Percentiles rank a stretch among this genome's conserved stretches.
Conservation (phyloP, 2,113 vertebrate genomes). For the Scolopax mira region DNA sequence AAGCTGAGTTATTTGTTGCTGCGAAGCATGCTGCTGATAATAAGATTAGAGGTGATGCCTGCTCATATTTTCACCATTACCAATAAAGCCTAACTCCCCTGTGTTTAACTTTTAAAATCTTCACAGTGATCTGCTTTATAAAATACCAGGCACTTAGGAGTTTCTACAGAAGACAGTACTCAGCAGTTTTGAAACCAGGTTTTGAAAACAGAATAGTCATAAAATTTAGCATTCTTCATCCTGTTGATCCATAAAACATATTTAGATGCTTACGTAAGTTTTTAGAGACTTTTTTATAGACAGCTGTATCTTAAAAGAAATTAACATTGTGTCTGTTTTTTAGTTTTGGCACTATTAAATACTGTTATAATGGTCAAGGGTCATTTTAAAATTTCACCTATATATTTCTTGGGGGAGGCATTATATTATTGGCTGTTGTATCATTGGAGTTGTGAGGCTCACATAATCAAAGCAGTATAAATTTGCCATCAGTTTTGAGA, state of each 20-base stretch:
- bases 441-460: neutral
- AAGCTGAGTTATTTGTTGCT: neutral
- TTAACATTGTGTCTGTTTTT: neutral
- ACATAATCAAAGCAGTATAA: neutral
- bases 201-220: neutral
- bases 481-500: neutral
- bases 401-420: accelerated
- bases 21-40: neutral
- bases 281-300: neutral
- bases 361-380: neutral
- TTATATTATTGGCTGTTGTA: neutral
- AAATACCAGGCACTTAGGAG: neutral
- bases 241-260: neutral
- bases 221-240: neutral
- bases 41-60: neutral
- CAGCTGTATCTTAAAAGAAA: neutral
- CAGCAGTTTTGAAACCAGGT: neutral
- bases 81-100: neutral
- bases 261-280: neutral
- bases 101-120: neutral
- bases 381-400: neutral
- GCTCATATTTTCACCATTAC: neutral
- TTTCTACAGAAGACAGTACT: neutral
- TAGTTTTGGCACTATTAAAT: neutral
- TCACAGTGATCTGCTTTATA: neutral